Conservation (phyloP, 2,888 invertebrate genomes). For the Limnephilus rhombicus region DNA sequence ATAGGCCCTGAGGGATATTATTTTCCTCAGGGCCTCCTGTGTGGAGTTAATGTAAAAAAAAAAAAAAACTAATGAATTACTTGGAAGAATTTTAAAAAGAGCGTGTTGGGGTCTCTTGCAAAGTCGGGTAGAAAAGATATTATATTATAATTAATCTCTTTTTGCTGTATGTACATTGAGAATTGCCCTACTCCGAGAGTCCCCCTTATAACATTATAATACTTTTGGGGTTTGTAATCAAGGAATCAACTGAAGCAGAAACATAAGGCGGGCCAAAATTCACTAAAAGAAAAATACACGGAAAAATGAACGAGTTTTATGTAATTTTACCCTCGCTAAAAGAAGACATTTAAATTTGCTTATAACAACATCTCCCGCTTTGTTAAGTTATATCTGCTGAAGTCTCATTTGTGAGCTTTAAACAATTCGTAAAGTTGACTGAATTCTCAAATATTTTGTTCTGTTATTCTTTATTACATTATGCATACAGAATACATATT, state of each 20-base stretch:
- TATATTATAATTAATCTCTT: not conserved
- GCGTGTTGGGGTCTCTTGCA: not conserved
- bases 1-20: too few species aligned
- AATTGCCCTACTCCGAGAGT: not conserved
- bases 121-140: not conserved
- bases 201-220: not conserved
- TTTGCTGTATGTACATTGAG: not conserved
- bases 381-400: not conserved
- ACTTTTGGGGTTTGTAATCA: constrained; percentile 62
- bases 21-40: too few species aligned
- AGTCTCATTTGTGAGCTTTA: constrained; percentile 5
- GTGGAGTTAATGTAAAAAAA: too few species aligned
- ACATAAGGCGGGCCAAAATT: constrained; percentile 1
- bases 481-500: not conserved
- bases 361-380: constrained; percentile 51
- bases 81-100: not conserved
- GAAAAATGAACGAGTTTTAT: constrained; percentile 13
- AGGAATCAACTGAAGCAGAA: constrained; percentile 57
- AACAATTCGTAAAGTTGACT: constrained; percentile 12
- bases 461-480: not conserved
- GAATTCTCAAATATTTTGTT: not conserved
- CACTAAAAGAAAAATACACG: constrained; percentile 35
- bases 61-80: not conserved
- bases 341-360: constrained; percentile 52
- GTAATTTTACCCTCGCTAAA: constrained; percentile 9